These are phyloP conservation scores for Sphecodes monilicornis DNA, from an alignment of 2,888 invertebrate genomes.

Conservation along the genomic window DNA sequence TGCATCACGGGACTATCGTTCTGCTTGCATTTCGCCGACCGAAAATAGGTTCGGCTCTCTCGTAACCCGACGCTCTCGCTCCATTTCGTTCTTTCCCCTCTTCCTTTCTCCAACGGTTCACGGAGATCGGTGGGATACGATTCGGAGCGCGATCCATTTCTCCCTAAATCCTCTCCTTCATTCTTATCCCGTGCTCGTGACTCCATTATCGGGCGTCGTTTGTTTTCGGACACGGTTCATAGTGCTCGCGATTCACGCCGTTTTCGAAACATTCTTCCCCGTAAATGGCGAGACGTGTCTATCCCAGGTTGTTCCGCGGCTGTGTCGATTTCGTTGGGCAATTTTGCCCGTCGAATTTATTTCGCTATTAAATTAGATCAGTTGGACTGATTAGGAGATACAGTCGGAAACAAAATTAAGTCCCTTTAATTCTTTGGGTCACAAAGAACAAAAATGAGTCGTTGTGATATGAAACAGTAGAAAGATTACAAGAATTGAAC, in stretches of 20 bases:
- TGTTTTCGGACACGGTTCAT: constrained; percentile 58
- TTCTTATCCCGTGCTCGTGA: constrained; percentile 54
- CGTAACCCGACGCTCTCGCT: constrained; percentile 68
- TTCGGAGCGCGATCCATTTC: constrained; percentile 52
- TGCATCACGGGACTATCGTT: constrained; percentile 78
- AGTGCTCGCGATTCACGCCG: constrained; percentile 54
- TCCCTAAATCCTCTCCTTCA: constrained; percentile 56
- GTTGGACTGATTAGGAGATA: background rate
- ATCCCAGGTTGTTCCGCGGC: background rate
- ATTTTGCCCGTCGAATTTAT: background rate
- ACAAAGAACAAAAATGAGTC: too few species aligned
- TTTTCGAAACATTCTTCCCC: constrained; percentile 10
- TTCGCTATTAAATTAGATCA: background rate
- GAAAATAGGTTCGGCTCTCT: constrained; percentile 77
- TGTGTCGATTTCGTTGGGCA: background rate
- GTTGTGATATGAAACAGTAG: too few species aligned
- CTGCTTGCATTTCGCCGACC: constrained; percentile 77
- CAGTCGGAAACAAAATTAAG: too few species aligned
- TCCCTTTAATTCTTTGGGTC: too few species aligned
- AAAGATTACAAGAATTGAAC: too few species aligned
- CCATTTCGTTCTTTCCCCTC: constrained; percentile 41
- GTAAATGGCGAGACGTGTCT: background rate
- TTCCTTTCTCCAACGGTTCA: background rate
- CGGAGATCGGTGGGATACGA: constrained; percentile 2
- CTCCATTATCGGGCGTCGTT: constrained; percentile 49